These are phyloP conservation scores for Gryllus longicercus DNA, from an alignment of 2,888 invertebrate genomes.

Conservation along the genomic window DNA sequence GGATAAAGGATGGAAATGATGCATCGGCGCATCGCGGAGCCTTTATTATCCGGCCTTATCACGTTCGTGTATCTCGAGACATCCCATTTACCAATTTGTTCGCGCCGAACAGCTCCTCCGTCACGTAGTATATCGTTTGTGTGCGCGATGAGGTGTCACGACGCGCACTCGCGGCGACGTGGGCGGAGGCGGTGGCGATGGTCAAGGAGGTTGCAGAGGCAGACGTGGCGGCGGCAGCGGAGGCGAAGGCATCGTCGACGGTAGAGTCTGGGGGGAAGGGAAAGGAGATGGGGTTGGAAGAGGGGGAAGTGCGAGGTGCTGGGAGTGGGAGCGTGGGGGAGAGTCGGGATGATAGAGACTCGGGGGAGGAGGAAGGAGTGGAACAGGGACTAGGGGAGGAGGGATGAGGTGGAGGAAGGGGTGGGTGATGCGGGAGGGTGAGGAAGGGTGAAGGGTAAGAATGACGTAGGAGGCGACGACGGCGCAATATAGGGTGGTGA, in stretches of 20 bases:
- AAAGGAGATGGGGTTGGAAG: no score
- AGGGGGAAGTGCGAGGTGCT: no score
- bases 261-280: no score
- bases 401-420: no score
- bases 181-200: background rate
- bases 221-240: background rate
- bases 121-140: constrained; percentile 6
- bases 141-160: constrained; percentile 8
- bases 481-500: no score
- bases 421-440: no score
- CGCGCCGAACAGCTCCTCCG: background rate
- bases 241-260: background rate
- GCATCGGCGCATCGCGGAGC: background rate
- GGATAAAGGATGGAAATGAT: background rate
- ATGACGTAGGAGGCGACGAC: no score
- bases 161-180: background rate
- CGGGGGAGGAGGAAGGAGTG: no score
- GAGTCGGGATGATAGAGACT: no score
- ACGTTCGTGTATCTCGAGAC: constrained; percentile 1
- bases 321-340: no score
- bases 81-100: constrained; percentile 2
- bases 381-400: no score
- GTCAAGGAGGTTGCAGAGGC: background rate
- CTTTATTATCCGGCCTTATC: constrained; percentile 5
- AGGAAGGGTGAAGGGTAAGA: no score